phyloP scores from a whole-genome alignment of 2,888 invertebrate species.

The Teinopalpus imperialis region DNA sequence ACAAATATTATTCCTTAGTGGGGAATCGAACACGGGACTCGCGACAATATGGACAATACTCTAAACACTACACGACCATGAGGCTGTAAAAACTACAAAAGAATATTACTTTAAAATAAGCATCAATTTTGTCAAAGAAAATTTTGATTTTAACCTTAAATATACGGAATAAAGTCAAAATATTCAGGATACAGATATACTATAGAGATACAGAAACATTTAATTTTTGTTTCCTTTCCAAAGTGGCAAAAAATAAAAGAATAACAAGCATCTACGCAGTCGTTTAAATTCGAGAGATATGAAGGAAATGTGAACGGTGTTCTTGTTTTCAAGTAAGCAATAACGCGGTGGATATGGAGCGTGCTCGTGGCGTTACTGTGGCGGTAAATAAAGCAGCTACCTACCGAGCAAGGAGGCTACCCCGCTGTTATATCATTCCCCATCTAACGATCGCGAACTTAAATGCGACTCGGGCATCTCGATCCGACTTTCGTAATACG shows the following conservation, averaged over 20 bases:
- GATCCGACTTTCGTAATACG: background rate
- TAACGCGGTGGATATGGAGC: conserved; percentile 76
- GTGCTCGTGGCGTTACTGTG: conserved; percentile 75
- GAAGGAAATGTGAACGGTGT: conserved; percentile 73
- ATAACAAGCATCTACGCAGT: conserved; percentile 28
- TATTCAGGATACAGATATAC: too few relatives aligned
- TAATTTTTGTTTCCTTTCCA: too few relatives aligned
- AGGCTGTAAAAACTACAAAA: too few relatives aligned
- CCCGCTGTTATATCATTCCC: conserved; percentile 60
- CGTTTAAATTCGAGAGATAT: conserved; percentile 49
- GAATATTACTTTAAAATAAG: too few relatives aligned
- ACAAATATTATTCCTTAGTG: too few relatives aligned
- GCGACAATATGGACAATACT: too few relatives aligned
- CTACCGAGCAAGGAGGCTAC: conserved; percentile 53
- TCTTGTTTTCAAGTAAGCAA: conserved; percentile 79
- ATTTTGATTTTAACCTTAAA: too few relatives aligned
- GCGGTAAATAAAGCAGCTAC: conserved; percentile 72
- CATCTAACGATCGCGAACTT: conserved; percentile 36
- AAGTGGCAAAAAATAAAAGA: conserved; percentile 16
- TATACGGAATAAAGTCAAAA: too few relatives aligned
- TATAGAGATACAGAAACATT: too few relatives aligned
- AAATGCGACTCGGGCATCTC: conserved; percentile 5
- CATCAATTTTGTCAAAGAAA: too few relatives aligned
- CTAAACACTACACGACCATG: too few relatives aligned
- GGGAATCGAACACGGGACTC: too few relatives aligned